Percentiles rank a stretch among this genome's conserved stretches.
phyloP scores from a whole-genome alignment of 2,797 vertebrate species.

The Australoheros facetus region DNA sequence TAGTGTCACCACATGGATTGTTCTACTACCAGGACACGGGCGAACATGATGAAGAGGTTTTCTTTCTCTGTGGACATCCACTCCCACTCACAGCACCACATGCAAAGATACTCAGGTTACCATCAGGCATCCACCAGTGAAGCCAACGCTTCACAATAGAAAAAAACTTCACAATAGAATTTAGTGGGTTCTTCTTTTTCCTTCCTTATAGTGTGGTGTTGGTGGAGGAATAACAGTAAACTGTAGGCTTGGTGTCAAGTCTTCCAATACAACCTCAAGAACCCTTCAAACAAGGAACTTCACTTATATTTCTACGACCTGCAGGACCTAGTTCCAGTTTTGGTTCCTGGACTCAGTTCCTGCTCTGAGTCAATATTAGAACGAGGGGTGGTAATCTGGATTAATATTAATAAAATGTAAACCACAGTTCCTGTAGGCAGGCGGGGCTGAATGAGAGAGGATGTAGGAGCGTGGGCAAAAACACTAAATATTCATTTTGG shows the following conservation, averaged over 20 bases:
- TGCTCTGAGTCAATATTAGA: neutral
- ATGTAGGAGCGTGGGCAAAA: neutral
- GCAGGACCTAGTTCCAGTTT: slow-evolving; percentile 2
- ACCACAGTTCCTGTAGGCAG: neutral
- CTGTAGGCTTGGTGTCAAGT: neutral
- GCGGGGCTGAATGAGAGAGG: neutral
- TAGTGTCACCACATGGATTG: neutral
- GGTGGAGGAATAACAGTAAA: neutral
- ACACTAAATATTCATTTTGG: neutral
- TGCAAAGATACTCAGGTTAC: neutral
- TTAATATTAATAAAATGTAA: neutral
- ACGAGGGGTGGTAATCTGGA: neutral
- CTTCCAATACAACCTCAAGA: neutral
- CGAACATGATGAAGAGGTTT: neutral
- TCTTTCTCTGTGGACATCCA: neutral
- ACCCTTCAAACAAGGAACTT: slow-evolving; percentile 16
- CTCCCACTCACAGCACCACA: neutral
- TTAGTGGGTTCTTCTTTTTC: neutral
- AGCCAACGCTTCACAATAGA: no score
- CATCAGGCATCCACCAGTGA: neutral
- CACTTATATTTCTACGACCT: slow-evolving; percentile 8
- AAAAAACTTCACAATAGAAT: neutral
- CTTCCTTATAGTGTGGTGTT: neutral
- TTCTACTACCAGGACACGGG: no score
- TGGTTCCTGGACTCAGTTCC: slow-evolving; percentile 10